These are phyloP conservation scores for Gortyna flavago DNA, from an alignment of 2,888 invertebrate genomes.

Conservation along the genomic window DNA sequence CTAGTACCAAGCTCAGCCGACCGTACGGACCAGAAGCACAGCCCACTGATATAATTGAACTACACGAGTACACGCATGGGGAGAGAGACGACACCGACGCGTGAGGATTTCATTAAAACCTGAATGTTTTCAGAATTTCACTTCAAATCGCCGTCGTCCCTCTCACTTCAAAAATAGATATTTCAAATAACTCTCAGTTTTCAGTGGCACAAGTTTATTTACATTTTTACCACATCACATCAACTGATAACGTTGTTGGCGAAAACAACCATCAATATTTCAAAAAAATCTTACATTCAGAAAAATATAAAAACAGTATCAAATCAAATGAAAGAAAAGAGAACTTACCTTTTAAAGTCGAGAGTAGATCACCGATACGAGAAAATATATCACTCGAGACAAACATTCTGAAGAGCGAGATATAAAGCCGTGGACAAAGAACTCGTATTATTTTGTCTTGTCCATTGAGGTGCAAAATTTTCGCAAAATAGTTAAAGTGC, in stretches of 20 bases:
- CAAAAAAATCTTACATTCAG: conserved; percentile 49
- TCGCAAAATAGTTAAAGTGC: conserved; percentile 74
- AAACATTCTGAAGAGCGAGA: conserved; percentile 78
- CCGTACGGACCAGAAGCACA: conserved; percentile 49
- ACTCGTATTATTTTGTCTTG: conserved; percentile 80
- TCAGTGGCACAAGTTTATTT: conserved; percentile 41
- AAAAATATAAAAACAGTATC: conserved; percentile 59
- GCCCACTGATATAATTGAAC: conserved; percentile 52
- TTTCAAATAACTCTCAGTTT: conserved; percentile 40
- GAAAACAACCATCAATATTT: conserved; percentile 29
- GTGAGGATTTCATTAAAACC: neutral
- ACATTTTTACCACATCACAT: conserved; percentile 37
- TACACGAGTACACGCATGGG: conserved; percentile 38
- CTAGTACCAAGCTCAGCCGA: conserved; percentile 47
- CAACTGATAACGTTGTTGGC: conserved; percentile 26
- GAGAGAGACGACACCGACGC: conserved; percentile 41
- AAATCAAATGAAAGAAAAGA: conserved; percentile 71
- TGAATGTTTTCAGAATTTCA: neutral
- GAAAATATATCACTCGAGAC: conserved; percentile 80
- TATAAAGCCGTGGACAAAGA: conserved; percentile 81
- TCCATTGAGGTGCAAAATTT: conserved; percentile 78
- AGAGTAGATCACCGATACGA: conserved; percentile 73
- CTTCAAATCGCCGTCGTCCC: conserved; percentile 41
- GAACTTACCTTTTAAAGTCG: conserved; percentile 81
- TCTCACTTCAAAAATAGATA: conserved; percentile 39